Evolutionary conservation across 2,113 vertebrate species (phyloP).

Genomic region (Microtus richardsoni): DNA sequence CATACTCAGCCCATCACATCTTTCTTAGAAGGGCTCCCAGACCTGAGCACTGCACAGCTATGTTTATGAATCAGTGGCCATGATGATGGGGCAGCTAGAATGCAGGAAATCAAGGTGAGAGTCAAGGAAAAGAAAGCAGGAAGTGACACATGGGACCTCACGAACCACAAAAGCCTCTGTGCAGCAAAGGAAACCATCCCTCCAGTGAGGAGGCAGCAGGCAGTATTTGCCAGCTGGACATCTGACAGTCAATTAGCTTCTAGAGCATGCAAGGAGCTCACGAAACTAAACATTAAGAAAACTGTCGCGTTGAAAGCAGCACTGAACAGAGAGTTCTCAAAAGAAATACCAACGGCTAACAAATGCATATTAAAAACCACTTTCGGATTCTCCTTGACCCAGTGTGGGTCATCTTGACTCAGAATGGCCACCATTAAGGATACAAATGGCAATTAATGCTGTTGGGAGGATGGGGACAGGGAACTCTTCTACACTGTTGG

Average conservation of each 20-base stretch:
- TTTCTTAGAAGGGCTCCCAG: not conserved
- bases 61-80: not conserved
- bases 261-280: not conserved
- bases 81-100: rapidly evolving
- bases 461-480: too few relatives aligned
- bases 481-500: not conserved
- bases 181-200: not conserved
- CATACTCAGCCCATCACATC: not conserved
- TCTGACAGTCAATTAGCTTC: not conserved
- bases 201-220: not conserved
- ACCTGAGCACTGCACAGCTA: not conserved
- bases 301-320: not conserved
- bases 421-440: not conserved
- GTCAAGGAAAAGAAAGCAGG: not conserved
- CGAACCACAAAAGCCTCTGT: not conserved
- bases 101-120: not conserved
- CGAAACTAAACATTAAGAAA: not conserved
- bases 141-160: not conserved
- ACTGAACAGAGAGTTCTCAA: not conserved
- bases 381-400: not conserved
- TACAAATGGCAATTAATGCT: not conserved
- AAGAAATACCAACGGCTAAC: not conserved
- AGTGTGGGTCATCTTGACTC: not conserved
- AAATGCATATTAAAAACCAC: not conserved
- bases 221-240: not conserved